Conservation (phyloP, 2,113 vertebrate genomes). For the Parus major region DNA sequence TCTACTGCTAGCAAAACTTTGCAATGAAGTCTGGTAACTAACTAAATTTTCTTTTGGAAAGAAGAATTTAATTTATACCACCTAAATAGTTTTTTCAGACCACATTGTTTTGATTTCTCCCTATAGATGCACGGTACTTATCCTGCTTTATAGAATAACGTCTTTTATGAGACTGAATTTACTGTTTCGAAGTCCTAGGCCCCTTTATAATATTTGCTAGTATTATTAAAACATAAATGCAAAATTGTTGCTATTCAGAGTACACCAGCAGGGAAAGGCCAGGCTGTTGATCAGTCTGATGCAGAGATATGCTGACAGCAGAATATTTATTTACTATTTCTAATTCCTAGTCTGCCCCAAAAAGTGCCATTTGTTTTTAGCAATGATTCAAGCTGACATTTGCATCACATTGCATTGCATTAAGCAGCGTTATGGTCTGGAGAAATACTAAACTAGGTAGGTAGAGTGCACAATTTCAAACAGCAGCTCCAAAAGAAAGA, state of each 20-base stretch:
- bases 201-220: neutral
- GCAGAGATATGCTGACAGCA: neutral
- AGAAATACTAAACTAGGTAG: neutral
- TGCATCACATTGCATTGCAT: neutral
- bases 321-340: conserved; percentile 28
- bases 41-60: neutral
- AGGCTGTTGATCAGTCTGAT: neutral
- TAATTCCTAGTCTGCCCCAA: neutral
- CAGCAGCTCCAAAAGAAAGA: neutral
- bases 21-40: neutral
- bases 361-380: conserved; percentile 5
- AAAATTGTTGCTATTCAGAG: neutral
- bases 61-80: neutral
- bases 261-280: neutral
- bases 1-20: neutral
- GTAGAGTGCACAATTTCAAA: neutral
- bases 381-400: conserved; percentile 4
- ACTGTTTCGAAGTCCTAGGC: neutral
- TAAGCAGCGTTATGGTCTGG: neutral
- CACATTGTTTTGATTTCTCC: neutral
- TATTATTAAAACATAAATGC: neutral
- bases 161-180: neutral
- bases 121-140: neutral
- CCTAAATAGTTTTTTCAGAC: neutral
- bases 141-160: neutral